These are phyloP conservation scores for Drosophila kurseongensis DNA, from an alignment of 1,140 invertebrate species.

Conservation along the genomic window DNA sequence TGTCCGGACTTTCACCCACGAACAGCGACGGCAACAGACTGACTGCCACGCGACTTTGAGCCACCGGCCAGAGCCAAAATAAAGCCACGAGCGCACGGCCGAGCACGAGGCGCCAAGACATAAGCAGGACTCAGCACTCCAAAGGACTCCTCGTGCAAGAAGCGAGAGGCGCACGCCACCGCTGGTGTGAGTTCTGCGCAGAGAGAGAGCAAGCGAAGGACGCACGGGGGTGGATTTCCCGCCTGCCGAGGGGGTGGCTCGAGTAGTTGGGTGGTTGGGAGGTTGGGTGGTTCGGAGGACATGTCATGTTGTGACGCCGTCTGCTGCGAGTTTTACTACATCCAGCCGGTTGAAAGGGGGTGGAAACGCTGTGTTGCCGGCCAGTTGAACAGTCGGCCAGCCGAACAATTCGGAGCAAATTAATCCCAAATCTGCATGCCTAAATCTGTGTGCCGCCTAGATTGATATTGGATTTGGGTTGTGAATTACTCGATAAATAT, in stretches of 20 bases:
- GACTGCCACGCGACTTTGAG: conserved; percentile 66
- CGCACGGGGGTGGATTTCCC: conserved; percentile 21
- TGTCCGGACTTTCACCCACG: conserved; percentile 70
- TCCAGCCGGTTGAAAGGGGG: conserved; percentile 37
- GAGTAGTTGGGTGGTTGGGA: conserved; percentile 22
- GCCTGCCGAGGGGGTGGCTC: conserved; percentile 35
- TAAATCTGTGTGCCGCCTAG: conserved; percentile 14
- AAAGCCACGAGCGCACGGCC: conserved; percentile 59
- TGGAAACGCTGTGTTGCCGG: conserved; percentile 35
- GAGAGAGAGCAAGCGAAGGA: conserved; percentile 24
- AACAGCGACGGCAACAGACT: conserved; percentile 64
- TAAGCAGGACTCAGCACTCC: conserved; percentile 4
- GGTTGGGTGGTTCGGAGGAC: conserved; percentile 28
- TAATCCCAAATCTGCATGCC: conserved; percentile 28
- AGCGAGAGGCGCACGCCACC: conserved; percentile 47
- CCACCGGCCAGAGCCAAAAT: conserved; percentile 60
- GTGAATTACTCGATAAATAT: neutral
- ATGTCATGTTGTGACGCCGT: conserved; percentile 55
- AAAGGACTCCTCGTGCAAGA: conserved; percentile 19
- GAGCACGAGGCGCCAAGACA: conserved; percentile 52
- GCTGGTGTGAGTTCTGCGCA: conserved; percentile 52
- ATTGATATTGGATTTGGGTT: conserved; percentile 21
- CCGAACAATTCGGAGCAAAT: conserved; percentile 22
- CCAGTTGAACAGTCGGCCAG: conserved; percentile 23
- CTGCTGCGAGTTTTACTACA: conserved; percentile 25